A percentile compares a stretch with the other conserved stretches of the same genome.
Conservation (phyloP, 2,888 invertebrate genomes). For the Synergus umbraculus region DNA sequence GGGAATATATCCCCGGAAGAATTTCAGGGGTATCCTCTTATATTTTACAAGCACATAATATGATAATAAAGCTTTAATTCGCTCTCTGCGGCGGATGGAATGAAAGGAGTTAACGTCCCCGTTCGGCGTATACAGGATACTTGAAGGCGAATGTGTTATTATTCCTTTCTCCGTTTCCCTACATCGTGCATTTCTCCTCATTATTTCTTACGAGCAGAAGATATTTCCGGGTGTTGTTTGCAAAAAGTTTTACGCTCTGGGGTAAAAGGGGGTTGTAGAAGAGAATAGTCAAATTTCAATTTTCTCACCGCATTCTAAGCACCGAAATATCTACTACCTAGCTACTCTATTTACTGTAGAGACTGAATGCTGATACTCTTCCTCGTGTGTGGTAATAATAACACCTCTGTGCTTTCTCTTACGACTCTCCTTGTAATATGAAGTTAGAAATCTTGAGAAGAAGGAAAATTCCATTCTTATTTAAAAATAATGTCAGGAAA, state of each 20-base stretch:
- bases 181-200: slow-evolving; percentile 16
- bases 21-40: neutral
- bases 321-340: neutral
- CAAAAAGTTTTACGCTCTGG: neutral
- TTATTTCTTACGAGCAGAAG: neutral
- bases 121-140: slow-evolving; percentile 13
- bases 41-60: neutral
- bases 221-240: neutral
- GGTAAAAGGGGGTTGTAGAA: neutral
- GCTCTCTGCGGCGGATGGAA: neutral
- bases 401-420: neutral
- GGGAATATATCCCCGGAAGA: neutral
- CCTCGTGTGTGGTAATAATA: neutral
- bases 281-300: slow-evolving; percentile 4
- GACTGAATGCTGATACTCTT: neutral
- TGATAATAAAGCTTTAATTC: slow-evolving; percentile 11
- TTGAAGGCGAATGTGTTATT: slow-evolving; percentile 23
- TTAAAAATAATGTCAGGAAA: neutral
- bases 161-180: neutral
- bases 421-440: neutral
- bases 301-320: neutral
- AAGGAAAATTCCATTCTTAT: neutral
- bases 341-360: neutral
- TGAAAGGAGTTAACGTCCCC: neutral
- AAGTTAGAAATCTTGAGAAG: neutral